Base-by-base conservation (phyloP, 2,113 vertebrate species). In the Mesocricetus auratus region DNA sequence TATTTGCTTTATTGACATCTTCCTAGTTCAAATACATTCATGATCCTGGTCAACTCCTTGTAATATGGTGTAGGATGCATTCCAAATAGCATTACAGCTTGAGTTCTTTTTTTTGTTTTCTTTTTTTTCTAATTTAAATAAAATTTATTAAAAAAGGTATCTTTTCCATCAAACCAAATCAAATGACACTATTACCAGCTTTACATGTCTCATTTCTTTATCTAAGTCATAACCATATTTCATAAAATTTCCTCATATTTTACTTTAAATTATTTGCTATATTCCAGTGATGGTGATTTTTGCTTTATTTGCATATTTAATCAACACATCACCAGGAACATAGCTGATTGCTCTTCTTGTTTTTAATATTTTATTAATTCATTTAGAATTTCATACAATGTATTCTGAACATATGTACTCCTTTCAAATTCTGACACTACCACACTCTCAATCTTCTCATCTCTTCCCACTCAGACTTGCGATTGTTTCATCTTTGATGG, bases 201-300 rank as follows among this genome's bases (percentile, higher is more conserved):
- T 69, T 83, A n/a, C 0, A 33, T 62, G 79, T 95, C 89, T 79
- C 2, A 15, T 73, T 91, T 83, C 1, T 69, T 88, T 74, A 89
- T 89, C 29, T 22, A 21, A 19, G 58, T 39, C 85, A 58, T 19
- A 73, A 29, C 5, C 11, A 53, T 87, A 60, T 2, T 91, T 71
- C 5, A 36, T 17, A 78, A 95, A 86, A 90, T 47, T 62, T 89
- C 60, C 58, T 8, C 2, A 11, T 62, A 21, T 90, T 89, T 93
- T 87, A 83, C n/a, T 7, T 58, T 87, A 74, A 89, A 87, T 92
- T 77, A 81, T 95, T 90, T 96, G 22, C 21, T 94, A 2, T 78
- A 7, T 94, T 29, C 3, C 82, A 29, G 45, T 6, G 24, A 21
- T 71, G 21, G 39, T 31, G 5, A 10, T 93, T 79, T 79, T 47